Conservation (phyloP, 2,888 invertebrate genomes). For the Scaptomyza caliginosa region DNA sequence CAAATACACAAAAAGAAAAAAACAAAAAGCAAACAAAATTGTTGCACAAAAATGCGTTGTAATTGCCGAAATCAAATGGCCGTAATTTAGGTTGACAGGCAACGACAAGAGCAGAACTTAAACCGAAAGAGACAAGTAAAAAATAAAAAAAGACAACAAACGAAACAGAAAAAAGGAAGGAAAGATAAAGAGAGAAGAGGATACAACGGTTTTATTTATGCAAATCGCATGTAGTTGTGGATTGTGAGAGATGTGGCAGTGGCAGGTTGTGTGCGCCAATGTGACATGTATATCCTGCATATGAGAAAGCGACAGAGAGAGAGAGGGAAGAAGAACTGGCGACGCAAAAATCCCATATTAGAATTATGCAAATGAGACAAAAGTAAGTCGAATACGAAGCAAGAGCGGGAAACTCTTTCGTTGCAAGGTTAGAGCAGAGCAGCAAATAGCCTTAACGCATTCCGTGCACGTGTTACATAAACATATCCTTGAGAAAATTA, state of each 20-base stretch:
- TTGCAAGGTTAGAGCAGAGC: constrained; percentile 7
- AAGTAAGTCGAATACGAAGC: neutral
- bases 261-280: neutral
- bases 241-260: constrained; percentile 7
- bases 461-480: constrained; percentile 29
- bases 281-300: constrained; percentile 15
- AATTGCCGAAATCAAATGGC: constrained; percentile 75
- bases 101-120: constrained; percentile 37
- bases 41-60: constrained; percentile 77
- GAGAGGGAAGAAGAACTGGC: neutral
- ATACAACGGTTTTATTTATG: constrained; percentile 70
- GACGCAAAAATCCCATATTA: constrained; percentile 67
- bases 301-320: constrained; percentile 2
- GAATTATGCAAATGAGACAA: constrained; percentile 74
- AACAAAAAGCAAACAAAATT: constrained; percentile 31
- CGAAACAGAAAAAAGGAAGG: neutral
- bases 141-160: neutral
- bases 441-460: constrained; percentile 23
- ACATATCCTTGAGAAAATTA: neutral
- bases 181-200: constrained; percentile 13
- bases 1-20: neutral
- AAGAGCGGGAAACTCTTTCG: neutral
- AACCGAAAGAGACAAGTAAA: neutral
- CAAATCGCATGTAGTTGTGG: constrained; percentile 54
- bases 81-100: constrained; percentile 70